Evolutionary conservation across 23 tunicate genomes (phyloP).

Genomic region (Oikopleura vanhoeffeni): DNA sequence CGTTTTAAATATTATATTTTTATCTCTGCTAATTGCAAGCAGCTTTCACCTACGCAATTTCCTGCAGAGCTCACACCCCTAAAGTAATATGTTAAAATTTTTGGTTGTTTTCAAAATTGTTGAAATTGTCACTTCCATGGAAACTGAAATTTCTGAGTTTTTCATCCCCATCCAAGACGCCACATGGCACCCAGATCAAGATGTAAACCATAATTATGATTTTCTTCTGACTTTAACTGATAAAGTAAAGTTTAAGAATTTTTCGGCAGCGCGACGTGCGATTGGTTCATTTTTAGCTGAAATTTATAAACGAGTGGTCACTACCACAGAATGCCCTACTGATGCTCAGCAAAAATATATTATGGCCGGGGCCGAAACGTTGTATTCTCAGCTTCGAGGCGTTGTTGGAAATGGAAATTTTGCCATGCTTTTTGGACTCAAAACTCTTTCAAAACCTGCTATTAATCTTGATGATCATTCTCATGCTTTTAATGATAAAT

Average conservation of each 20-base stretch:
- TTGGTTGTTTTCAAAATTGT: too few species aligned
- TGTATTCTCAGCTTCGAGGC: not conserved
- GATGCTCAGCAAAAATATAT: not conserved
- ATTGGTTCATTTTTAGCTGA: not conserved
- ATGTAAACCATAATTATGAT: not conserved
- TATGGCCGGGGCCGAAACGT: constrained; percentile 9
- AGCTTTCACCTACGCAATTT: too few species aligned
- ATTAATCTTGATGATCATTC: not conserved
- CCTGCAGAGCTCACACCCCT: too few species aligned
- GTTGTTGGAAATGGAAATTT: not conserved
- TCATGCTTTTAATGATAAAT: not conserved
- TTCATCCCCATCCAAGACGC: too few species aligned
- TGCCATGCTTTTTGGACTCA: not conserved
- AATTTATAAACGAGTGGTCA: not conserved
- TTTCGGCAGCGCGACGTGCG: not conserved
- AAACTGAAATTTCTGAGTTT: too few species aligned
- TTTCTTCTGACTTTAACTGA: not conserved
- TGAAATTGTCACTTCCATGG: too few species aligned
- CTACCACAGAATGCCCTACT: not conserved
- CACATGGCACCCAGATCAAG: not conserved
- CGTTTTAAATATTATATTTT: too few species aligned
- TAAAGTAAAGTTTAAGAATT: not conserved
- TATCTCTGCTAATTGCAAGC: too few species aligned
- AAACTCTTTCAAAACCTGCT: not conserved
- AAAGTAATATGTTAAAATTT: too few species aligned